Evolutionary conservation across 2,113 vertebrate genomes (phyloP).

Genomic region (Symphodus melops): DNA sequence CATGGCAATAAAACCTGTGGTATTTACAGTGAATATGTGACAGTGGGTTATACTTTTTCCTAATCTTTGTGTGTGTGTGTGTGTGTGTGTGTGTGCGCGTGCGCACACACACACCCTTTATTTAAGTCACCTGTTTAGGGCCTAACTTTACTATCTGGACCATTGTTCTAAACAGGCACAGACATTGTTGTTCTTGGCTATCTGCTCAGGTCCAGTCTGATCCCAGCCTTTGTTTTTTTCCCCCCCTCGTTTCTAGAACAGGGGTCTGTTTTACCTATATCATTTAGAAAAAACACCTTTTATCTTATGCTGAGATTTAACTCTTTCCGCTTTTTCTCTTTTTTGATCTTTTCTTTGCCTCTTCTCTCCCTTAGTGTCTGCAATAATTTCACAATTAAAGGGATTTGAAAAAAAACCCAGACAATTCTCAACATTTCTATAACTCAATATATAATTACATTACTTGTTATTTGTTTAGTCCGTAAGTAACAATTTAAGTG

Average conservation of each 20-base stretch:
- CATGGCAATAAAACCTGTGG: too few species aligned
- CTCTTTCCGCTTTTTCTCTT: neutral
- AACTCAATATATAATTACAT: too few species aligned
- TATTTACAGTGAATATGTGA: too few species aligned
- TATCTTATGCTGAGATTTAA: conserved; percentile 35
- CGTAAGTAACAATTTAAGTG: too few species aligned
- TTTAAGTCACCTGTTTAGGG: too few species aligned
- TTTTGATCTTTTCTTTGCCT: neutral
- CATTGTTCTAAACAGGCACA: conserved; percentile 53
- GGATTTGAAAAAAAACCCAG: too few species aligned
- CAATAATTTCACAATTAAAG: neutral
- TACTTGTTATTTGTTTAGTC: too few species aligned
- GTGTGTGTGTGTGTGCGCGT: too few species aligned
- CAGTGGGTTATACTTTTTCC: too few species aligned
- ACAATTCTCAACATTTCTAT: too few species aligned
- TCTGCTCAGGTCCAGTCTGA: conserved; percentile 40
- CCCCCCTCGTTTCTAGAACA: conserved; percentile 19
- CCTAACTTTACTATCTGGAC: conserved; percentile 21
- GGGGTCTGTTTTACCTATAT: conserved; percentile 29
- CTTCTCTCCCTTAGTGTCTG: neutral
- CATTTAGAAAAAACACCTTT: conserved; percentile 53
- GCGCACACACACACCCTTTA: too few species aligned
- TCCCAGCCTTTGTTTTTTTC: conserved; percentile 48
- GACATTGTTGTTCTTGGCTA: conserved; percentile 68
- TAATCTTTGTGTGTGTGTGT: too few species aligned